Evolutionary conservation across 2,113 vertebrate genomes (phyloP).

Genomic region (Herpailurus yagouaroundi): DNA sequence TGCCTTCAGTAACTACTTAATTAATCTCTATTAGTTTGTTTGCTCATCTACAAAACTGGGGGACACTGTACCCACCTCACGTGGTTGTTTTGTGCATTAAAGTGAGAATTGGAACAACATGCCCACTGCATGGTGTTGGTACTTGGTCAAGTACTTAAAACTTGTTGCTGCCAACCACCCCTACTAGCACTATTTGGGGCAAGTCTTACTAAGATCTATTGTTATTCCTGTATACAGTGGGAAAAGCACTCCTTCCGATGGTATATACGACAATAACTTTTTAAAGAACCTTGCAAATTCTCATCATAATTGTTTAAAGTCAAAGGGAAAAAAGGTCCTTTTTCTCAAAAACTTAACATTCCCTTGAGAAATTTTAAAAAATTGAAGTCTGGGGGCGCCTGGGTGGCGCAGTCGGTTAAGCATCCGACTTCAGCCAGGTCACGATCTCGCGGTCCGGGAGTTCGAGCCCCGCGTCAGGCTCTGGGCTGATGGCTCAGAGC

Average conservation of each 20-base stretch:
- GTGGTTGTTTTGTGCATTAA: neutral
- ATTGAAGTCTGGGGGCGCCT: neutral
- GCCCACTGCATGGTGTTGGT: neutral
- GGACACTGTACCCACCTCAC: neutral
- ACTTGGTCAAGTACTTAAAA: neutral
- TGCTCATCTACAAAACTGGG: neutral
- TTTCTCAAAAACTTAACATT: neutral
- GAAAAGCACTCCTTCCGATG: neutral
- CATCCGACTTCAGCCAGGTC: too few species aligned
- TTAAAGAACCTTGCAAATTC: slow-evolving; percentile 3
- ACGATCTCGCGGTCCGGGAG: too few species aligned
- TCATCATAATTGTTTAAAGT: neutral
- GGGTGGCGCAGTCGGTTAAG: too few species aligned
- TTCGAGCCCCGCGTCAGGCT: too few species aligned
- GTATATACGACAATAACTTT: neutral
- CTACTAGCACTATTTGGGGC: neutral
- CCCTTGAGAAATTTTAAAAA: slow-evolving; percentile 30
- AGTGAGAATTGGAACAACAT: neutral
- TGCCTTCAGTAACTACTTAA: neutral
- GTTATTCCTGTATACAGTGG: neutral
- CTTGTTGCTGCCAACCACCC: neutral
- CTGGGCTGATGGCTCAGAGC: too few species aligned
- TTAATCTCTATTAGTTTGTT: neutral
- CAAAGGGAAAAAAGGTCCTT: neutral
- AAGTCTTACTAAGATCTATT: neutral